Base-by-base conservation (phyloP, 1,140 invertebrate species). In the Drosophila tristis region DNA sequence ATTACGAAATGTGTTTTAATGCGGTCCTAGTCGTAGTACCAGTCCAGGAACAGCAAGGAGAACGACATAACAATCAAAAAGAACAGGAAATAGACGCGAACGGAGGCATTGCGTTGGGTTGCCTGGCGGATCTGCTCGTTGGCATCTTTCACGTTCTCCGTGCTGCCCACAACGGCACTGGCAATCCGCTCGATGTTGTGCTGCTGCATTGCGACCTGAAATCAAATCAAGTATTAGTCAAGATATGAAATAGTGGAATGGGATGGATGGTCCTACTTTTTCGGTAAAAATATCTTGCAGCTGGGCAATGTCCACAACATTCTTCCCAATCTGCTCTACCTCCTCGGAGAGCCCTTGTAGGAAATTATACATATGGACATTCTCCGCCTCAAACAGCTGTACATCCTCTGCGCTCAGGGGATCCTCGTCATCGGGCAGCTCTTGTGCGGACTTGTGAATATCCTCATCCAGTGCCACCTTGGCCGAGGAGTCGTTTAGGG, bases 241-340 rank as follows among this genome's bases (percentile, higher is more conserved):
- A 11, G 3, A 54, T 6, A 23, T 16, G 8, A 20, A 8, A 31
- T 25, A 23, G 25, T 39, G 39, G 20, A 31, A 8, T 15, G 25
- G 29, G 50, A 29, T 44, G 20, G 20, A 72, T 57, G n/a, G 35
- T 11, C 47, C 65, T 50, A 99, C 97, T 93, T 99, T 99, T 92
- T 99, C 98, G 5, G 98, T 97, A 82, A 99, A 99, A 67, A 98
- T 95, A 92, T 99, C 96, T 92, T 99, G 98, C n/a, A 99, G 93
- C 91, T 97, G 96, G 53, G 98, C 97, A 73, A 99, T 98, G 91
- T 99, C 97, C 2, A 98, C 95, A 2, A 99, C 97, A 94, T 98
- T 98, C 74, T 95, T 97, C 92, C 98, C 96, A 74, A 98, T 97
- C 90, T 96, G 97, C 89, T 95, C 95, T 0, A 99, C 96, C 92